A percentile compares a stretch with the other conserved stretches of the same genome.
Evolutionary conservation across 1,140 invertebrate genomes (phyloP).

Genomic region (Frieseomelitta varia): DNA sequence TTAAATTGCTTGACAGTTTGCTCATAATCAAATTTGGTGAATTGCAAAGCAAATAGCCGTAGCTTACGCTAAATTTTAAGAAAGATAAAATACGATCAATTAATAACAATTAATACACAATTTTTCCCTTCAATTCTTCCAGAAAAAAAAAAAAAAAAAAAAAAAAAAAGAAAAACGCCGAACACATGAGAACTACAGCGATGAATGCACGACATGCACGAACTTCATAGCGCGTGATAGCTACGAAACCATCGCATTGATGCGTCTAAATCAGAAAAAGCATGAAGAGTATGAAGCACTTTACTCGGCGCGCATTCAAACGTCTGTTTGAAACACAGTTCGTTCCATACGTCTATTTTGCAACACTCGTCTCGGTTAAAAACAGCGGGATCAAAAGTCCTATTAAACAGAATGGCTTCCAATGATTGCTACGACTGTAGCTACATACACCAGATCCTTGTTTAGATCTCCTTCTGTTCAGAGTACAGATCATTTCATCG

Average conservation of each 20-base stretch:
- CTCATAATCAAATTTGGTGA: too few species aligned
- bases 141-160: neutral
- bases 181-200: neutral
- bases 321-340: constrained; percentile 5
- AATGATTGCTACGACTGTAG: neutral
- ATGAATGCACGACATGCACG: neutral
- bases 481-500: neutral
- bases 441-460: neutral
- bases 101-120: neutral
- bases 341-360: neutral
- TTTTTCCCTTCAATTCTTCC: neutral
- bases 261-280: neutral
- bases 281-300: constrained; percentile 6
- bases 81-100: too few species aligned
- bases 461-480: neutral
- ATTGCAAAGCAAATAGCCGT: too few species aligned
- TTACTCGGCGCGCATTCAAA: constrained; percentile 7
- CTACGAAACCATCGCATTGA: constrained; percentile 9
- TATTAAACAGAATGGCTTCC: neutral
- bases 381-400: neutral
- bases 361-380: constrained; percentile 11
- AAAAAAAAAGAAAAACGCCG: neutral
- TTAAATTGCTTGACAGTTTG: too few species aligned
- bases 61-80: too few species aligned
- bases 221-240: neutral